Evolutionary conservation across 2,113 vertebrate genomes (phyloP).

Genomic region (Sylvilagus bachmani): DNA sequence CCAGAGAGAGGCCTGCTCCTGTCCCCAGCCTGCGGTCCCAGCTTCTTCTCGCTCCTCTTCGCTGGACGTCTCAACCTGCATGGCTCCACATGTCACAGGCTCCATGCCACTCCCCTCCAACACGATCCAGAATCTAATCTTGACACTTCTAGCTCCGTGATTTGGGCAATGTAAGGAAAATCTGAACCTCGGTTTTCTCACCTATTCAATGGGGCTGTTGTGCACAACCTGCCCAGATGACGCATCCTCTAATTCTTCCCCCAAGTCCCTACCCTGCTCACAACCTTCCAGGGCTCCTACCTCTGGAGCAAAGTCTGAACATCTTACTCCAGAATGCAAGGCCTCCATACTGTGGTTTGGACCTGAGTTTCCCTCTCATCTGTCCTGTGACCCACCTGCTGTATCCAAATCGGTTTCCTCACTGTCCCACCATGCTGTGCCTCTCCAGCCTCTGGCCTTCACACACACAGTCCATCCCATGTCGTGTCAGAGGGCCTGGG

Average conservation of each 20-base stretch:
- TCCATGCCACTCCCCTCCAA: not conserved
- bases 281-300: not conserved
- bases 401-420: not conserved
- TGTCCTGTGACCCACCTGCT: too few species aligned
- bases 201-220: not conserved
- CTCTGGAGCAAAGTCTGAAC: not conserved
- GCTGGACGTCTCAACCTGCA: not conserved
- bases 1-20: not conserved
- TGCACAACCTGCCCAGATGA: not conserved
- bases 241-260: not conserved
- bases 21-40: rapidly evolving
- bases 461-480: not conserved
- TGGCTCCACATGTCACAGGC: not conserved
- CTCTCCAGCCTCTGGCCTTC: not conserved
- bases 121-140: too few species aligned
- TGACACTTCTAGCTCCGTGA: not conserved
- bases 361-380: too few species aligned
- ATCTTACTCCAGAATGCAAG: not conserved
- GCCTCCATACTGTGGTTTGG: not conserved
- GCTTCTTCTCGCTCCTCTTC: not conserved
- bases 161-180: not conserved
- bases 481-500: too few species aligned
- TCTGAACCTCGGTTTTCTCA: not conserved
- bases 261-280: not conserved
- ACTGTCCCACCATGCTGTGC: rapidly evolving